Evolutionary conservation across 2,797 vertebrate species (phyloP), one percentile per base, ranked within the genome.

Genomic region (Acipenser transmontanus): DNA sequence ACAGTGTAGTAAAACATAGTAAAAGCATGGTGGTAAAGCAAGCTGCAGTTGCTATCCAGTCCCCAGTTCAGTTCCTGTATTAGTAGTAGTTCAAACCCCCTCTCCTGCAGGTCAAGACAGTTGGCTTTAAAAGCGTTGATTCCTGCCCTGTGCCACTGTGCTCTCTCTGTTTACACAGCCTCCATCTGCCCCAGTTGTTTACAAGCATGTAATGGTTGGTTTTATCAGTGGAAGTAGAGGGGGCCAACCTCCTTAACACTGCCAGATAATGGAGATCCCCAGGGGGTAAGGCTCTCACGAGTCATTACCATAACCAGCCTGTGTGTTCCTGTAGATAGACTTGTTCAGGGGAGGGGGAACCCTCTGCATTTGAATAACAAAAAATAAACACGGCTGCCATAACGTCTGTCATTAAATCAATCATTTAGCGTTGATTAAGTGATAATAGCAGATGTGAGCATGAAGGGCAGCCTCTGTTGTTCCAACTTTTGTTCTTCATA

Each of bases 301-400:
- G 90, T 95, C 91, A 93, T 93, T 96, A 95, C 90, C 94, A 95
- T 93, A 91, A 90, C 73, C 92, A 93, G 91, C 88, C 87, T 89
- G 93, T 92, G 90, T 93, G 93, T 91, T 92, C 88, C 89, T 92
- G 91, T 87, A 94, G 93, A 98, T 95, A 96, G 93, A 95, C 93
- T 95, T 90, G 88, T 90, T 92, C 81, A 74, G 81, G 80, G 81
- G 75, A 82, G 85, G 83, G 67, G 13, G 17, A 49, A 50, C 77
- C 79, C 71, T 67, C 79, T 88, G 84, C 88, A 91, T 92, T 91
- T 89, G 84, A 91, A 91, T 91, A 88, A 91, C 87, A 90, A 91
- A 85, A 82, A 82, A 69, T 80, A 82, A 81, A 87, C 88, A 89
- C 86, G 82, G 76, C 78, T 84, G 84, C 84, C 82, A 86, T 85